phyloP scores from a whole-genome alignment of 2,113 vertebrate species.

The Oostethus manadensis region DNA sequence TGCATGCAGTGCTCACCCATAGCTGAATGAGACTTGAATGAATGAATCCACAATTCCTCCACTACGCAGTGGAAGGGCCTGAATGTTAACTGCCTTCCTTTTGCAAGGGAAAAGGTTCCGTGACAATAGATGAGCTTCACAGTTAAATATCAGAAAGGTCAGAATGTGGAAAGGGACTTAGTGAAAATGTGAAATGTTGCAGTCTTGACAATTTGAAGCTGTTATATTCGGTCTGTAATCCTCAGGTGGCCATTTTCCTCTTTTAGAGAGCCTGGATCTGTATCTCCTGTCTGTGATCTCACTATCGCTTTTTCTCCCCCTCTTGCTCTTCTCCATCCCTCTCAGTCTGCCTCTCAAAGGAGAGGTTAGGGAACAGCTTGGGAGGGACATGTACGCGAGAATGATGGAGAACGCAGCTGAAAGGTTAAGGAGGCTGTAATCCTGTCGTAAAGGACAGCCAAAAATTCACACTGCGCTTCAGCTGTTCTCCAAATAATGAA shows the following conservation, averaged over 20 bases:
- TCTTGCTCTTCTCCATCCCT: constrained; percentile 27
- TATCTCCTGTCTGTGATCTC: constrained; percentile 24
- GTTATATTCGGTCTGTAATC: constrained; percentile 66
- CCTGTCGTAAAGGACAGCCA: constrained; percentile 64
- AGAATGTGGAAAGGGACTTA: constrained; percentile 67
- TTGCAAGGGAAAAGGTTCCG: constrained; percentile 60
- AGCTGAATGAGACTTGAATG: constrained; percentile 40
- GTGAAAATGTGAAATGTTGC: constrained; percentile 70
- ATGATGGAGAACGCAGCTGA: constrained; percentile 67
- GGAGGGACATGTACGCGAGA: constrained; percentile 64
- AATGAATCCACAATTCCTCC: constrained; percentile 65
- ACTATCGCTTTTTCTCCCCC: not conserved
- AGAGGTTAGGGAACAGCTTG: constrained; percentile 64
- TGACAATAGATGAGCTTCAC: constrained; percentile 68
- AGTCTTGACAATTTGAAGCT: constrained; percentile 63
- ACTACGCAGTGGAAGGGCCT: constrained; percentile 58
- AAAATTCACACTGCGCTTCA: constrained; percentile 64
- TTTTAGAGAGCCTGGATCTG: constrained; percentile 28
- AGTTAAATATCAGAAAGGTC: constrained; percentile 76
- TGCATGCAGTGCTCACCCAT: constrained; percentile 8
- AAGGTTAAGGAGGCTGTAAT: constrained; percentile 71
- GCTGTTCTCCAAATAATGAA: constrained; percentile 50
- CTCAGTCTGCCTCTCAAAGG: constrained; percentile 45
- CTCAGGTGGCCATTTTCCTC: constrained; percentile 61
- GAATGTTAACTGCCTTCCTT: constrained; percentile 69